These are phyloP conservation scores for Aleadryas rufinucha DNA, from an alignment of 2,113 vertebrate species.

Conservation along the genomic window DNA sequence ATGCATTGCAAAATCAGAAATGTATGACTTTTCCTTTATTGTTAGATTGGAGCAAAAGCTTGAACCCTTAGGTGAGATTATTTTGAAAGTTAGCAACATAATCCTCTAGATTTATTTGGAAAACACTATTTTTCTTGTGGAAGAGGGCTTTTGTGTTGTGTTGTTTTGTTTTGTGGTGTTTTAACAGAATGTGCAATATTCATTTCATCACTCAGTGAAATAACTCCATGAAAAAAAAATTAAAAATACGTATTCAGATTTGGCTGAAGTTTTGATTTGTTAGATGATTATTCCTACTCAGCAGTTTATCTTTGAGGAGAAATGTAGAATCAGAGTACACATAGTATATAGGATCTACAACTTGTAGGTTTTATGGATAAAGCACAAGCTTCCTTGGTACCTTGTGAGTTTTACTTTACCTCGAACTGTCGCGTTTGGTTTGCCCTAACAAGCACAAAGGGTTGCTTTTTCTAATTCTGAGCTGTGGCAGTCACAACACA, in stretches of 20 bases:
- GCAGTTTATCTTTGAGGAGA: background rate
- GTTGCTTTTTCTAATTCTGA: background rate
- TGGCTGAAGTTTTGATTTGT: background rate
- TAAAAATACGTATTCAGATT: background rate
- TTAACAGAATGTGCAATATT: background rate
- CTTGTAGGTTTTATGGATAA: background rate
- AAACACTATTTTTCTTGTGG: background rate
- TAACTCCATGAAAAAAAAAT: background rate
- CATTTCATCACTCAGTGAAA: background rate
- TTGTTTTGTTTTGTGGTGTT: background rate
- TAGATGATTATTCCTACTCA: background rate
- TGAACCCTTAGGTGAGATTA: background rate
- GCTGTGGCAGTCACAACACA: background rate
- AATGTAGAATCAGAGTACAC: rapidly evolving
- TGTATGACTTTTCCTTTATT: background rate
- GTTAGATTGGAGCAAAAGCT: background rate
- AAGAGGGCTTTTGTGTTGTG: background rate
- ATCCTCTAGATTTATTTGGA: background rate
- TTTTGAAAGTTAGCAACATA: background rate
- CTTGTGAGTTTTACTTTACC: background rate
- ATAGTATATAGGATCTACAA: background rate
- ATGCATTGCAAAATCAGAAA: background rate
- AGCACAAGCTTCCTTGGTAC: rapidly evolving
- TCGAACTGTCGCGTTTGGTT: background rate
- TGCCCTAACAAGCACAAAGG: background rate